phyloP scores from a whole-genome alignment of 2,797 vertebrate genomes.

The Taenioides sp. region DNA sequence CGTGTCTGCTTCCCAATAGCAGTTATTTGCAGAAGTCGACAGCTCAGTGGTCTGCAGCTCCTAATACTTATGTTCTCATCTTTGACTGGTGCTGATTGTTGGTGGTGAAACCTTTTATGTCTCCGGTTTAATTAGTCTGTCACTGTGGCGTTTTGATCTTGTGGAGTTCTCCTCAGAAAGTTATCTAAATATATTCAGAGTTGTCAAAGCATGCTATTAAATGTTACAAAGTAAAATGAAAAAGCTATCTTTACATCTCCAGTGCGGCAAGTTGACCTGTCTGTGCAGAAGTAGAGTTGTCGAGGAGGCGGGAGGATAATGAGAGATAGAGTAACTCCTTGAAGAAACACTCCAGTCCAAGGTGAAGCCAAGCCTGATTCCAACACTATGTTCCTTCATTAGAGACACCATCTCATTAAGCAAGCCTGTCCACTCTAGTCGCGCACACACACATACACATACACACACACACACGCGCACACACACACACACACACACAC shows the following conservation, averaged over 20 bases:
- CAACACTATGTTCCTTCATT: conserved; percentile 58
- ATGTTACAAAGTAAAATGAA: conserved; percentile 17
- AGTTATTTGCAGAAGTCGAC: conserved; percentile 32
- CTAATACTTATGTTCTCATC: conserved; percentile 46
- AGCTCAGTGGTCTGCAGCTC: conserved; percentile 28
- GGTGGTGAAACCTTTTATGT: conserved; percentile 1
- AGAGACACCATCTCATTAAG: conserved; percentile 63
- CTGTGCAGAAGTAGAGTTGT: conserved; percentile 18
- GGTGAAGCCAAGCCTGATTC: conserved; percentile 42
- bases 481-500: conserved; percentile 19
- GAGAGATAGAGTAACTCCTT: conserved; percentile 38
- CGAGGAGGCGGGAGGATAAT: conserved; percentile 32
- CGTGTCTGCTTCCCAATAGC: conserved; percentile 28
- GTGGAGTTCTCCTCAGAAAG: conserved; percentile 1
- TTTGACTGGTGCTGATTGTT: conserved; percentile 11
- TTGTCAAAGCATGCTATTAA: conserved; percentile 37
- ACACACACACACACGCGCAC: conserved; percentile 15
- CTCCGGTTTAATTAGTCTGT: conserved; percentile 18
- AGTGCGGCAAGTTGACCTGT: conserved; percentile 27
- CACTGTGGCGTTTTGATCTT: conserved; percentile 43
- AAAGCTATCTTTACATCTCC: conserved; percentile 15
- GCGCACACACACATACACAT: conserved; percentile 12
- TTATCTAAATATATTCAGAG: conserved; percentile 26
- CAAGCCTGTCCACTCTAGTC: conserved; percentile 34
- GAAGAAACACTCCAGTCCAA: conserved; percentile 31